A percentile compares a stretch with the other conserved stretches of the same genome.
These are phyloP conservation scores for Polydesmus complanatus DNA, from an alignment of 2,888 invertebrate genomes.

Conservation along the genomic window DNA sequence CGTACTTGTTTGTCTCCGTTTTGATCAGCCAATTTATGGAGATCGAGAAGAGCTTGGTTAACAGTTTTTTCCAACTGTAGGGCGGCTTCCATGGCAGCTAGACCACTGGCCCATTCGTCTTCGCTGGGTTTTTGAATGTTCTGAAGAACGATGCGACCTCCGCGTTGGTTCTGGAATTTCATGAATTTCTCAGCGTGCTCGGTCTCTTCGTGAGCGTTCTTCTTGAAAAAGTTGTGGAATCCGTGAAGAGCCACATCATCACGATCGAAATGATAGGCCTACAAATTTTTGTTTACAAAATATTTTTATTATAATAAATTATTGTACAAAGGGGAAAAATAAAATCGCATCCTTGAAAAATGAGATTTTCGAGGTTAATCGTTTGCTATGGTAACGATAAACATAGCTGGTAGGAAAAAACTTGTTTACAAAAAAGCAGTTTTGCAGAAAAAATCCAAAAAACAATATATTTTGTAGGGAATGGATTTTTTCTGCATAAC, in stretches of 20 bases:
- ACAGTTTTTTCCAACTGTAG: slow-evolving; percentile 61
- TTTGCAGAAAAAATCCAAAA: no score
- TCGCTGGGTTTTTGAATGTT: slow-evolving; percentile 43
- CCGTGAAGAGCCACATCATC: slow-evolving; percentile 63
- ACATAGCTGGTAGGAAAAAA: no score
- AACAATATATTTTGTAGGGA: no score
- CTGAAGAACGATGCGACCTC: slow-evolving; percentile 53
- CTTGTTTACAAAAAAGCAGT: no score
- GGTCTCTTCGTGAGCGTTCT: slow-evolving; percentile 61
- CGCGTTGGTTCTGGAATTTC: slow-evolving; percentile 59
- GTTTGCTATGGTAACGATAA: no score
- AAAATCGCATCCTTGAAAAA: no score
- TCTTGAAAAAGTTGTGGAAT: slow-evolving; percentile 54
- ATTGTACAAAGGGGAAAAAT: no score
- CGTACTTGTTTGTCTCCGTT: slow-evolving; percentile 52
- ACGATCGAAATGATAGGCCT: slow-evolving; percentile 66
- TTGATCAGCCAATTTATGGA: slow-evolving; percentile 48
- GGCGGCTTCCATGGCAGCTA: slow-evolving; percentile 57
- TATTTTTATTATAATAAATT: no score
- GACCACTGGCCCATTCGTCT: slow-evolving; percentile 51
- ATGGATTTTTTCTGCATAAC: no score
- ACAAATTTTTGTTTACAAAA: slow-evolving; percentile 1
- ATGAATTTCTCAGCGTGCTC: slow-evolving; percentile 62
- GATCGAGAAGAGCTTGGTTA: slow-evolving; percentile 54
- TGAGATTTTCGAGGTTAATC: no score